Evolutionary conservation across 37 sponge, comb jelly and placozoan species (phyloP).

Genomic region (Tethya wilhelma): DNA sequence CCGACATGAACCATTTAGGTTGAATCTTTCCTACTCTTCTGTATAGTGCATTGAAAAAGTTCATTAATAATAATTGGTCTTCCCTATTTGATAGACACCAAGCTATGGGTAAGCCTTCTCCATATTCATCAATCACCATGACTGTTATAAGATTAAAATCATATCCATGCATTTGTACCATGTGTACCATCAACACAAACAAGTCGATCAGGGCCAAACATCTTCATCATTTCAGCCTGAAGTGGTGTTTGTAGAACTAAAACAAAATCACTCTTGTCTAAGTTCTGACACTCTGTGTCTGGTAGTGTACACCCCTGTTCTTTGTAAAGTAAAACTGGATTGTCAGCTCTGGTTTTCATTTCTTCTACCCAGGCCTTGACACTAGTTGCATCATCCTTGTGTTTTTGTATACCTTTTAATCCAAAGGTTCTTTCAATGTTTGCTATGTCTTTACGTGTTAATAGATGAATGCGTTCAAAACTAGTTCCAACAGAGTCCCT

Average conservation of each 20-base stretch:
- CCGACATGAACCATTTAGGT: slow-evolving; percentile 45
- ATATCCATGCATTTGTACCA: slow-evolving; percentile 37
- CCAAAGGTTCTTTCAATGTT: slow-evolving; percentile 34
- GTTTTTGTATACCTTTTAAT: neutral
- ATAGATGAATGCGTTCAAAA: slow-evolving; percentile 7
- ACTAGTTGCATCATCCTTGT: slow-evolving; percentile 25
- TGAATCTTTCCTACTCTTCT: slow-evolving; percentile 20
- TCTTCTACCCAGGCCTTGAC: slow-evolving; percentile 20
- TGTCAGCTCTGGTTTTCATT: slow-evolving; percentile 5
- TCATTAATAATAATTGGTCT: slow-evolving; percentile 14
- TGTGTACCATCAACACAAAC: slow-evolving; percentile 37
- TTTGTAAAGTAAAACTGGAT: slow-evolving; percentile 39
- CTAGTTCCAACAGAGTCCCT: no score
- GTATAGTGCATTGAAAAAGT: slow-evolving; percentile 40
- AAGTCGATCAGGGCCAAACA: neutral
- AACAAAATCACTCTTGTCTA: slow-evolving; percentile 17
- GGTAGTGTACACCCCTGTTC: neutral
- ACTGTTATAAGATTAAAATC: slow-evolving; percentile 33
- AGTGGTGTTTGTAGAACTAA: slow-evolving; percentile 16
- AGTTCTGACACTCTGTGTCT: neutral
- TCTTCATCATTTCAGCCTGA: slow-evolving; percentile 1
- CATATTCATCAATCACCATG: slow-evolving; percentile 62
- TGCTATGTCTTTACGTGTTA: slow-evolving; percentile 26
- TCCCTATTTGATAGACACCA: slow-evolving; percentile 42
- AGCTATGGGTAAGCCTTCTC: slow-evolving; percentile 68